Evolutionary conservation across 1,140 invertebrate genomes (phyloP).

Genomic region (Bacillus rossius): DNA sequence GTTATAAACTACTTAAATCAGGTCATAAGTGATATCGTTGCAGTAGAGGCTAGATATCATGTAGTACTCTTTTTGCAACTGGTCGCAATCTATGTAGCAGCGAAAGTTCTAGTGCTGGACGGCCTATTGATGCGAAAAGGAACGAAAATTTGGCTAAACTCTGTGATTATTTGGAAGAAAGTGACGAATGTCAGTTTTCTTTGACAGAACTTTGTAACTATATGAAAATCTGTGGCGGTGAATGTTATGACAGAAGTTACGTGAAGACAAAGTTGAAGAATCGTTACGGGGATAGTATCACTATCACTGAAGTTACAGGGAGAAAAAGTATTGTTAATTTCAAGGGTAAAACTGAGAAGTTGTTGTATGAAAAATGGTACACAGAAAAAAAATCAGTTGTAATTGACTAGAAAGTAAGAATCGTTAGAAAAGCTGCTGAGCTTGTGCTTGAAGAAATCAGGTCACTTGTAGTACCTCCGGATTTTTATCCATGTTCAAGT

Average conservation of each 20-base stretch:
- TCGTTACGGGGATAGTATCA: neutral
- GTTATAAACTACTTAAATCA: neutral
- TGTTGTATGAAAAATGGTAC: slow-evolving; percentile 2
- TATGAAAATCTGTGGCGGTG: neutral
- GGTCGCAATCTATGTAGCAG: neutral
- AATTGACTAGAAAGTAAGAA: neutral
- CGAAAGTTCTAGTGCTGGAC: neutral
- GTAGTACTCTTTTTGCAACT: neutral
- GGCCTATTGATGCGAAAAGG: neutral
- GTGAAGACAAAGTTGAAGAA: neutral
- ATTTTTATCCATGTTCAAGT: neutral
- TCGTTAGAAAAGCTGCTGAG: neutral
- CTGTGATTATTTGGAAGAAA: neutral
- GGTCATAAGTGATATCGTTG: neutral
- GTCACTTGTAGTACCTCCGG: neutral
- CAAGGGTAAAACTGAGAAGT: neutral
- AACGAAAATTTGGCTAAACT: neutral
- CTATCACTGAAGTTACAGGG: neutral
- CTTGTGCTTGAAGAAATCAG: neutral
- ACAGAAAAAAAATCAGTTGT: neutral
- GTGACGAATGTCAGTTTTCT: neutral
- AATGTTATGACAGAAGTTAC: neutral
- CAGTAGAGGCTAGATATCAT: slow-evolving; percentile 1
- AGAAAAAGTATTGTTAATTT: neutral
- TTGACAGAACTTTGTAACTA: neutral